phyloP scores from a whole-genome alignment of 2,113 vertebrate species.

The Pimephales promelas region DNA sequence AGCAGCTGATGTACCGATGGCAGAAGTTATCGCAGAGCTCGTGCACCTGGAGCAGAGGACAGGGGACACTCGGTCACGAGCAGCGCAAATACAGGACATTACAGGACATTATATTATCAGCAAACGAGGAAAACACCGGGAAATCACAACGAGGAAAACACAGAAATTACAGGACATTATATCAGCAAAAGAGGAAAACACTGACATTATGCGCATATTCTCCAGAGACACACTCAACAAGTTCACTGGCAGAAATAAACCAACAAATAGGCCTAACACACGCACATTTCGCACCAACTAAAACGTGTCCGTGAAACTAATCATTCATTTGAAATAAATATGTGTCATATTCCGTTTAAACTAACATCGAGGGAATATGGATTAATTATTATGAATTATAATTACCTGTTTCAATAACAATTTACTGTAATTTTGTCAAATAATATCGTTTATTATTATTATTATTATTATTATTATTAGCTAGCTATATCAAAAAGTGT shows the following conservation, averaged over 20 bases:
- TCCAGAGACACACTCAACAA: slow-evolving; percentile 92
- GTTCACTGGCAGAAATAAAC: slow-evolving; percentile 72
- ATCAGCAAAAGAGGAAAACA: too few relatives aligned
- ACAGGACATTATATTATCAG: slow-evolving; percentile 82
- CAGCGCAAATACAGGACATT: slow-evolving; percentile 84
- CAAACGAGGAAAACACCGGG: slow-evolving; percentile 90
- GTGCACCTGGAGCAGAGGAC: slow-evolving; percentile 84
- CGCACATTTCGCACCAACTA: not conserved
- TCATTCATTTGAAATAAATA: not conserved
- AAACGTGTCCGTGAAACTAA: not conserved
- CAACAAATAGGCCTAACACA: not conserved
- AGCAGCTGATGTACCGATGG: slow-evolving; percentile 99
- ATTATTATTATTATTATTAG: too few relatives aligned
- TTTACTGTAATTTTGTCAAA: not conserved
- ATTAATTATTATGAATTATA: not conserved
- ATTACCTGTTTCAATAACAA: not conserved
- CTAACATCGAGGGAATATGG: not conserved
- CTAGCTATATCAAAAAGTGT: not conserved
- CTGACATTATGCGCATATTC: slow-evolving; percentile 68
- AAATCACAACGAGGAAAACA: too few relatives aligned
- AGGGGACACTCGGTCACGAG: slow-evolving; percentile 65
- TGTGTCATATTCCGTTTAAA: not conserved
- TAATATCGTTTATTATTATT: not conserved
- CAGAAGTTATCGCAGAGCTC: slow-evolving; percentile 99
- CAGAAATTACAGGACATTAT: slow-evolving; percentile 74